A percentile compares a stretch with the other conserved stretches of the same genome.
Evolutionary conservation across 2,797 vertebrate genomes (phyloP).

Genomic region (Anas flavirostris): DNA sequence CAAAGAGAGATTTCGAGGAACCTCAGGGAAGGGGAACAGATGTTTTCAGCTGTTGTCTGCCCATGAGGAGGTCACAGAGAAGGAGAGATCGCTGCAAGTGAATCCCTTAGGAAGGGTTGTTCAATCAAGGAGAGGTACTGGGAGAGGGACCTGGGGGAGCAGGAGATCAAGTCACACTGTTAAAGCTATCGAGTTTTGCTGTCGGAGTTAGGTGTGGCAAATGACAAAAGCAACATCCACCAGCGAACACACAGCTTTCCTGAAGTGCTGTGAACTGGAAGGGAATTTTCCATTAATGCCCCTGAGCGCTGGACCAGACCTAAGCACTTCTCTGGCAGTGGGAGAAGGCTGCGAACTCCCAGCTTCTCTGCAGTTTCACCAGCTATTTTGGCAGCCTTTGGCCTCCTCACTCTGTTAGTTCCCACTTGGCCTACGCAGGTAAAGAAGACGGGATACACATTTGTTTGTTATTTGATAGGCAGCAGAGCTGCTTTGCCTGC

Average conservation of each 20-base stretch:
- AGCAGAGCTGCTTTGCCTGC: not conserved
- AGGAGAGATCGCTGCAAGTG: not conserved
- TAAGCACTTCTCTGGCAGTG: not conserved
- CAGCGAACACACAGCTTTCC: not conserved
- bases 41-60: not conserved
- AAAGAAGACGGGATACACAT: not conserved
- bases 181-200: not conserved
- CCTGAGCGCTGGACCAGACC: not conserved
- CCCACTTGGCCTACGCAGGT: not conserved
- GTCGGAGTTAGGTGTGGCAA: not conserved
- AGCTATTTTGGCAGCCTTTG: not conserved
- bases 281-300: not conserved
- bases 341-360: not conserved
- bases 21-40: not conserved
- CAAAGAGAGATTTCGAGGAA: fast-evolving
- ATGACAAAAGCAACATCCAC: not conserved
- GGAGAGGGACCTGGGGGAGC: not conserved
- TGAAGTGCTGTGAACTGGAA: not conserved
- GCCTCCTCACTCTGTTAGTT: not conserved
- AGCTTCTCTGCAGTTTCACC: not conserved
- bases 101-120: not conserved
- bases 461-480: not conserved
- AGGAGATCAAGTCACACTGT: not conserved
- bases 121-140: not conserved
- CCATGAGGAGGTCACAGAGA: not conserved